A percentile compares a stretch with the other conserved stretches of the same genome.
These are phyloP conservation scores for Sesia bembeciformis DNA, from an alignment of 2,888 invertebrate species.

Conservation along the genomic window DNA sequence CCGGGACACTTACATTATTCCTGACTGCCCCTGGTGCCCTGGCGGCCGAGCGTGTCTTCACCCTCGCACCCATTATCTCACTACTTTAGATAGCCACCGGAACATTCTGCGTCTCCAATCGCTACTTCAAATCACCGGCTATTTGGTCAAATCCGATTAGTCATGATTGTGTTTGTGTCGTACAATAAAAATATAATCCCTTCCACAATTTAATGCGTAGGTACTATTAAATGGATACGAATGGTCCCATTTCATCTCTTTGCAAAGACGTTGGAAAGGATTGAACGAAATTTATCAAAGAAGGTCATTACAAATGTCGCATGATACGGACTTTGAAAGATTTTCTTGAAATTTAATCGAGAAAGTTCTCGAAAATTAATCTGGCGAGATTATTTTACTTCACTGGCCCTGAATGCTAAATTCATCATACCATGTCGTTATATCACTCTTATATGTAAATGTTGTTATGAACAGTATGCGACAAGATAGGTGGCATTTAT, in stretches of 20 bases:
- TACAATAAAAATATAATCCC: constrained; percentile 66
- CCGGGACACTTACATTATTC: constrained; percentile 72
- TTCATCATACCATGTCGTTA: constrained; percentile 1
- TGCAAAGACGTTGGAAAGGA: constrained; percentile 49
- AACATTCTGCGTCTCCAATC: constrained; percentile 59
- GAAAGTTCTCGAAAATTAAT: constrained; percentile 49
- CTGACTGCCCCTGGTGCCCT: constrained; percentile 35
- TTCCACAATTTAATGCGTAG: constrained; percentile 23
- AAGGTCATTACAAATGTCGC: constrained; percentile 40
- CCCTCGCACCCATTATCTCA: constrained; percentile 69
- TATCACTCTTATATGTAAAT: constrained; percentile 5
- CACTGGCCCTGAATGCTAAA: constrained; percentile 3
- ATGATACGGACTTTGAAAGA: constrained; percentile 41
- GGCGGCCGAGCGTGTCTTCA: constrained; percentile 16
- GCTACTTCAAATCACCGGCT: constrained; percentile 65
- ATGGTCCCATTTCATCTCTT: constrained; percentile 11
- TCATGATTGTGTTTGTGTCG: constrained; percentile 67
- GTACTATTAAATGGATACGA: constrained; percentile 9
- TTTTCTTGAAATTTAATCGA: constrained; percentile 52
- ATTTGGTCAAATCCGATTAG: constrained; percentile 71
- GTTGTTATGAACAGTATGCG: constrained; percentile 7
- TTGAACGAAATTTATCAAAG: constrained; percentile 46
- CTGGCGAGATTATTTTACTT: constrained; percentile 54
- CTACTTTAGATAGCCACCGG: constrained; percentile 71
- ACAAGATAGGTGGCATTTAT: not conserved